A percentile compares a stretch with the other conserved stretches of the same genome.
These are phyloP conservation scores for Zophobas morio DNA, from an alignment of 1,140 invertebrate species.

Conservation along the genomic window DNA sequence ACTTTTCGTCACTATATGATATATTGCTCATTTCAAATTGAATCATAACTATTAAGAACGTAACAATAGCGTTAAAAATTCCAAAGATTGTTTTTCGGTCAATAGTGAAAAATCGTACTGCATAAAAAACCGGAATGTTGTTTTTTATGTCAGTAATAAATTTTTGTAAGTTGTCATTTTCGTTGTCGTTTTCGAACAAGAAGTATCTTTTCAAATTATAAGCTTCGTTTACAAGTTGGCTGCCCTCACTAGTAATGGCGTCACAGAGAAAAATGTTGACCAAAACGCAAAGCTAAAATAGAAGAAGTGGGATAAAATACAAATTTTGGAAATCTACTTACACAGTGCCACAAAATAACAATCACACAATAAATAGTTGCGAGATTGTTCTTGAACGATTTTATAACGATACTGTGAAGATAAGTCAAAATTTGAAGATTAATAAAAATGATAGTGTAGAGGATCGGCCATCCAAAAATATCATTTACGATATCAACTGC, in stretches of 20 bases:
- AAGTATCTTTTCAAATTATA: background rate
- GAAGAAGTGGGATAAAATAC: background rate
- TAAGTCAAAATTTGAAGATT: no score
- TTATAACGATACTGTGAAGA: no score
- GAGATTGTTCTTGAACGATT: no score
- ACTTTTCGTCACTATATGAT: no score
- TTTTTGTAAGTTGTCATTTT: background rate
- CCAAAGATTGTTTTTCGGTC: background rate
- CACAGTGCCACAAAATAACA: constrained; percentile 3
- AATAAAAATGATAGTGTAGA: no score
- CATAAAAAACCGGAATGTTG: background rate
- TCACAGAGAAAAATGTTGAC: background rate
- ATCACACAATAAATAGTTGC: background rate
- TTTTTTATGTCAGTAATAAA: background rate
- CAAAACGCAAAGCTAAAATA: background rate
- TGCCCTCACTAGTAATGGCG: background rate
- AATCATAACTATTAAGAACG: constrained; percentile 1
- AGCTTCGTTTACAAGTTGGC: background rate
- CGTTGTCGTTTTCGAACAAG: background rate
- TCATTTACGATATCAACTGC: no score
- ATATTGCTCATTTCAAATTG: background rate
- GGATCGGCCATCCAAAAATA: no score
- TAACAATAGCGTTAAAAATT: background rate
- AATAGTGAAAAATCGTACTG: background rate
- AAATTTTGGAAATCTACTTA: background rate